phyloP scores from a whole-genome alignment of 2,797 vertebrate species.

The Chaunax sp. region DNA sequence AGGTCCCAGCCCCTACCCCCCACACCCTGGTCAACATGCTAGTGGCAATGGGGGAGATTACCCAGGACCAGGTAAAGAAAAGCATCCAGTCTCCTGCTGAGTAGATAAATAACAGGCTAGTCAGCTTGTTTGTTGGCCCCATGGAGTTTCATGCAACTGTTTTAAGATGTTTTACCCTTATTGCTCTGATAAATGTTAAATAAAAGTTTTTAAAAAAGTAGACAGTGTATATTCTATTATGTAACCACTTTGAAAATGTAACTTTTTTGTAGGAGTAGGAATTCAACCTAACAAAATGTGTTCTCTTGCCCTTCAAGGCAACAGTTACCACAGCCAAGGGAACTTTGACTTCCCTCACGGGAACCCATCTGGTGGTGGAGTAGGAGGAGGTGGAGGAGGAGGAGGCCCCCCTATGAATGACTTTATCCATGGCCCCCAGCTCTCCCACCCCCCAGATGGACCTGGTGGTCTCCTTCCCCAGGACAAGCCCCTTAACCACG shows the following conservation, averaged over 20 bases:
- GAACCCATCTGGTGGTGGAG: slow-evolving; percentile 88
- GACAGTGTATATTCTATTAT: slow-evolving; percentile 18
- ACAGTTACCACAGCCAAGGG: slow-evolving; percentile 96
- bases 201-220: no score
- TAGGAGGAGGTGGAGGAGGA: slow-evolving; percentile 56
- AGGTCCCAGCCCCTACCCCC: slow-evolving; percentile 91
- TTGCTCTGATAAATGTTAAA: no score
- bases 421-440: slow-evolving; percentile 98
- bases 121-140: slow-evolving; percentile 21
- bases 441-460: slow-evolving; percentile 97
- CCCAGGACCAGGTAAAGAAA: slow-evolving; percentile 88
- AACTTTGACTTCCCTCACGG: slow-evolving; percentile 98
- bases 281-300: slow-evolving; percentile 25
- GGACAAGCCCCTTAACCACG: slow-evolving; percentile 95
- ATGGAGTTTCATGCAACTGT: no score
- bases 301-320: slow-evolving; percentile 82
- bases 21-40: slow-evolving; percentile 87
- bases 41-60: slow-evolving; percentile 89
- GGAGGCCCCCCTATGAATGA: slow-evolving; percentile 91
- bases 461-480: slow-evolving; percentile 92
- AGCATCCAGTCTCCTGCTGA: slow-evolving; percentile 24
- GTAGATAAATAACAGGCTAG: slow-evolving; percentile 18
- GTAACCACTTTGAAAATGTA: slow-evolving; percentile 36
- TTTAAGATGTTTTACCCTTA: no score
- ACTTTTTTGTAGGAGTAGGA: slow-evolving; percentile 26